Conservation (phyloP, 1,140 invertebrate genomes). For the Acromyrmex heyeri region DNA sequence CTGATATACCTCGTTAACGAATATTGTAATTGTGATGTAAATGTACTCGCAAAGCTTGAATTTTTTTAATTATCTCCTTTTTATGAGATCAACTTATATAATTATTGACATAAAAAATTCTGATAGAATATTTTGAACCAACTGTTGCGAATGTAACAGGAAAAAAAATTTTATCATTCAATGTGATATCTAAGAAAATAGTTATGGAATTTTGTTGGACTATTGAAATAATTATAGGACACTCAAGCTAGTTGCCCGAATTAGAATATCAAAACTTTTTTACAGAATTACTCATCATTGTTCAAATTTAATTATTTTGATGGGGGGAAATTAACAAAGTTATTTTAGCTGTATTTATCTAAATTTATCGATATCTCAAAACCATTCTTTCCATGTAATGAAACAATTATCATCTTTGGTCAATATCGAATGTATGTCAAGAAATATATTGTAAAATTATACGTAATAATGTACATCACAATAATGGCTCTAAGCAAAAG, state of each 20-base stretch:
- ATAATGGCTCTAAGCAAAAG: neutral
- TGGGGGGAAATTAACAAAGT: too few relatives aligned
- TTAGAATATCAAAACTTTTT: too few relatives aligned
- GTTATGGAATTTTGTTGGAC: too few relatives aligned
- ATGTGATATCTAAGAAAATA: conserved; percentile 12
- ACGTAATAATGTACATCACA: neutral
- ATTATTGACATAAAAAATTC: conserved; percentile 5
- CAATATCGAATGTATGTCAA: neutral
- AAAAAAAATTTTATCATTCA: neutral
- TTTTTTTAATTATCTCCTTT: neutral
- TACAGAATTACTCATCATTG: too few relatives aligned
- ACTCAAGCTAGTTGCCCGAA: too few relatives aligned
- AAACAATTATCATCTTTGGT: neutral
- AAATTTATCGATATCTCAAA: too few relatives aligned
- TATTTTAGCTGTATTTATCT: too few relatives aligned
- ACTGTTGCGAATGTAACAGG: neutral
- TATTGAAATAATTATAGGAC: too few relatives aligned
- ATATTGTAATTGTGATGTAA: neutral
- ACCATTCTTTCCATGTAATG: neutral
- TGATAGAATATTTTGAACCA: neutral
- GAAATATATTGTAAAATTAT: neutral
- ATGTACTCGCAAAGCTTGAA: neutral
- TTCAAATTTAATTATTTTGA: too few relatives aligned
- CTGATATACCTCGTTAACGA: neutral
- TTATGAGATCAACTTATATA: neutral